Percentiles rank a stretch among this genome's conserved stretches.
Conservation (phyloP, 2,797 vertebrate species). For the Danionella dracula region DNA sequence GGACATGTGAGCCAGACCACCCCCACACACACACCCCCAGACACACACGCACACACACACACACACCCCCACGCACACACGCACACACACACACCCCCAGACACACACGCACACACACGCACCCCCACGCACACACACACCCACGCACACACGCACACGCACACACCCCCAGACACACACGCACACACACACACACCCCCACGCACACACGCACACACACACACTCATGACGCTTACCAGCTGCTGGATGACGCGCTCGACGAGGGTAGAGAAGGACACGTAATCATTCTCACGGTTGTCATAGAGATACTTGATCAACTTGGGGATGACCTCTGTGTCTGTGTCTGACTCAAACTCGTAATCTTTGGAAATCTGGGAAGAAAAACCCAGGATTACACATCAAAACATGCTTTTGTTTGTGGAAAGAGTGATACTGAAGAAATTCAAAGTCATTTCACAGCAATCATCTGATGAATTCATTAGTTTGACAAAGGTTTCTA, state of each 20-base stretch:
- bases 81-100: background rate
- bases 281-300: slow-evolving; percentile 84
- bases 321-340: slow-evolving; percentile 94
- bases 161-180: background rate
- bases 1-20: slow-evolving; percentile 17
- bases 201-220: background rate
- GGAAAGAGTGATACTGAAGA: background rate
- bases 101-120: slow-evolving; percentile 2
- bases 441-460: background rate
- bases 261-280: slow-evolving; percentile 83
- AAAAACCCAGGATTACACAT: slow-evolving; percentile 30
- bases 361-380: slow-evolving; percentile 80
- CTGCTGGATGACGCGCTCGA: slow-evolving; percentile 89
- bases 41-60: background rate
- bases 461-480: too few species aligned
- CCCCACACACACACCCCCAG: too few species aligned
- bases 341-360: slow-evolving; percentile 97
- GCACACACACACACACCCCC: slow-evolving; percentile 1
- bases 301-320: slow-evolving; percentile 92
- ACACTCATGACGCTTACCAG: slow-evolving; percentile 74
- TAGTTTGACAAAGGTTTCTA: too few species aligned
- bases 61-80: background rate
- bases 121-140: background rate
- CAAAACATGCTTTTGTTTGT: slow-evolving; percentile 18
- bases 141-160: background rate